A percentile compares a stretch with the other conserved stretches of the same genome.
Conservation (phyloP, 1,140 invertebrate species). For the Pteromalus puparum region DNA sequence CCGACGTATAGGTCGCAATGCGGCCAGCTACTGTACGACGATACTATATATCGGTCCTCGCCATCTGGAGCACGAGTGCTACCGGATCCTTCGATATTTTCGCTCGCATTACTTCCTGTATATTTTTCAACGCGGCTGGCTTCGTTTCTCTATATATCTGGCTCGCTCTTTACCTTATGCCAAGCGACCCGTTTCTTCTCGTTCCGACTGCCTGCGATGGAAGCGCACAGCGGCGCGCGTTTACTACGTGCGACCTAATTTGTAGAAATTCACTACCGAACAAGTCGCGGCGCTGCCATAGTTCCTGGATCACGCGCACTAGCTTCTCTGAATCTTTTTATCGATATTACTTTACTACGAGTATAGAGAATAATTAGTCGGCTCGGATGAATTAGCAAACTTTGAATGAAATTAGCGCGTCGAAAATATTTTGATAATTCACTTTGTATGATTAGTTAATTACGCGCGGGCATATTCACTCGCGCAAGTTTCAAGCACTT, state of each 20-base stretch:
- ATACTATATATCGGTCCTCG: neutral
- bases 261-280: neutral
- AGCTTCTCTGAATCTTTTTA: no score
- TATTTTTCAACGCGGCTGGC: neutral
- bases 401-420: neutral
- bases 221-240: neutral
- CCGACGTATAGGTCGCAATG: neutral
- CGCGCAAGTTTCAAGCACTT: neutral
- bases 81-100: slow-evolving; percentile 9
- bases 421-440: neutral
- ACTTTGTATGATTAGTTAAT: neutral
- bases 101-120: neutral
- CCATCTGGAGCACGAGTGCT: neutral
- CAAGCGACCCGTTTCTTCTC: neutral
- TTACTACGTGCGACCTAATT: slow-evolving; percentile 15
- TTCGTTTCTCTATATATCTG: no score
- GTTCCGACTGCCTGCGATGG: neutral
- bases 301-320: no score
- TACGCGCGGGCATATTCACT: neutral
- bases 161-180: no score
- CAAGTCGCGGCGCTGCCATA: neutral
- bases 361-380: neutral
- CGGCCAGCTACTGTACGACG: neutral
- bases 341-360: no score
- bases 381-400: neutral